Conservation (phyloP, 2,797 vertebrate species). For the Todus mexicanus region DNA sequence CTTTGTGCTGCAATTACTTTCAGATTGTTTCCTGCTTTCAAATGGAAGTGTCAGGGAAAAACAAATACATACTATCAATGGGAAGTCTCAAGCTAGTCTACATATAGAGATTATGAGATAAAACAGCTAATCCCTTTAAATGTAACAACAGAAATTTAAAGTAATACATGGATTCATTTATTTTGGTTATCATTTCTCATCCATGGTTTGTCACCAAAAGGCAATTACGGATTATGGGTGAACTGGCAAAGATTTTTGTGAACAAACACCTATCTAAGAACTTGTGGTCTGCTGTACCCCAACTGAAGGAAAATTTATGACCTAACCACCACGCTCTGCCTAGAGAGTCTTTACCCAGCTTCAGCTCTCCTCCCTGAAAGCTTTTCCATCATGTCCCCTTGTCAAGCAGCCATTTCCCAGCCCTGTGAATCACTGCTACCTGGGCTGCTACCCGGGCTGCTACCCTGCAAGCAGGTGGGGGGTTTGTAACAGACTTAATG, state of each 20-base stretch:
- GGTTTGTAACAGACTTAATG: neutral
- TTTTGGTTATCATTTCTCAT: neutral
- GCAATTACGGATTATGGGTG: neutral
- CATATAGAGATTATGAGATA: neutral
- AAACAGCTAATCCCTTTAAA: neutral
- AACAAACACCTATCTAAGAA: neutral
- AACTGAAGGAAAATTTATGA: neutral
- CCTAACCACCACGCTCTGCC: neutral
- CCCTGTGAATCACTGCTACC: neutral
- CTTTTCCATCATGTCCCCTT: neutral
- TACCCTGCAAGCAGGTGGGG: neutral
- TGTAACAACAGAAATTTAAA: neutral
- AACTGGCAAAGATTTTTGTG: neutral
- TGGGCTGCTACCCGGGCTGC: neutral
- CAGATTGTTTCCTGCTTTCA: slow-evolving; percentile 66
- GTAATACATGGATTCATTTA: neutral
- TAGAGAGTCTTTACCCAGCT: neutral
- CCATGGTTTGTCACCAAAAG: neutral
- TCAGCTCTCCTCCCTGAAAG: neutral
- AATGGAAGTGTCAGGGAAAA: slow-evolving; percentile 41
- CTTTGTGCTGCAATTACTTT: slow-evolving; percentile 49
- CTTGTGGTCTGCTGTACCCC: neutral
- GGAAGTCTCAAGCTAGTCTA: neutral
- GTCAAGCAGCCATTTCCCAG: neutral
- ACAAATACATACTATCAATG: neutral